Evolutionary conservation across 2,797 vertebrate species (phyloP), one percentile per base, ranked within the genome.

Genomic region (Odontamblyopus rebecca): DNA sequence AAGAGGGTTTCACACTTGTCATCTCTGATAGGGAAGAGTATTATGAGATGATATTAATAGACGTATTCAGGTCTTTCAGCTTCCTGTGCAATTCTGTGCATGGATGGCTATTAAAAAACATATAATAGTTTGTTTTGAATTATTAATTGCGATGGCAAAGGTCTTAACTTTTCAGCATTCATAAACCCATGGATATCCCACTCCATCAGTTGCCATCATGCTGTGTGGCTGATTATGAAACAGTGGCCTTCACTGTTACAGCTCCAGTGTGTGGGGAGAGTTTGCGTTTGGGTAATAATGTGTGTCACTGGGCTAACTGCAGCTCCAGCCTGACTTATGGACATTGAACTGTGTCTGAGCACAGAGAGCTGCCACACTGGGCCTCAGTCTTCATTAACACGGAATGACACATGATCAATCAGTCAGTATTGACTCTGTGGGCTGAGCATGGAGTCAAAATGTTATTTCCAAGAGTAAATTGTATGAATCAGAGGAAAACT

Each of bases 361-460:
- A 77, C 67, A 80, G 77, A 78, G 75, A 75, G 61, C 69, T 78
- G 84, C 74, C 80, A 77, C 60, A 9, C 68, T 70, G 53, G 53
- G 62, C 72, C 78, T 82, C 60, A 0, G 74, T 87, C 85, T 89
- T 82, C 82, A 89, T 91, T 84, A 88, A 84, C 64, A 18, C 54
- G 67, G 80, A 68, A 72, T 85, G 89, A 88, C 86, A 87, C 3
- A 48, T 48, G 73, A 91, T 88, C 85, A 80, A 88, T 91, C 71
- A 59, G 73, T 84, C 82, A 77, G 78, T 16, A 30, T 30, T 30
- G 18, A 8, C 30, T 83, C 62, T 23, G 44, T 48, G 44, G 13
- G 44, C 44, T 48, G 44, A 15, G 44, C 13, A 44, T 48, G 44
- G 13, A 13, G 44, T 48, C 44, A 48, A 48, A 48, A 15, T 48